Percentiles rank a stretch among this genome's conserved stretches.
Conservation (phyloP, 1,140 invertebrate genomes). For the Pemphigus obesinymphae region DNA sequence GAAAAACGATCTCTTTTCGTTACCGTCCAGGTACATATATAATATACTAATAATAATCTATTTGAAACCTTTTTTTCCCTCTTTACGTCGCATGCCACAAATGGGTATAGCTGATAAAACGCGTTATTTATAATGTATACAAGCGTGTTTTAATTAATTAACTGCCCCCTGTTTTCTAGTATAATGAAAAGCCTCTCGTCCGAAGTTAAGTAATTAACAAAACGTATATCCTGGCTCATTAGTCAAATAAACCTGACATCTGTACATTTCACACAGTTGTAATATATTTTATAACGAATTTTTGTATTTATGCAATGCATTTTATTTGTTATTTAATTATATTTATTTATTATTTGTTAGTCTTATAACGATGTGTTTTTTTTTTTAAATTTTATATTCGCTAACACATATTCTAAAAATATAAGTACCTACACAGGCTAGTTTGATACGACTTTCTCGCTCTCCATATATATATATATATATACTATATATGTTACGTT, state of each 20-base stretch:
- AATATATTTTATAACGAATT: background rate
- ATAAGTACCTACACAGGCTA: too few species aligned
- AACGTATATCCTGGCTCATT: slow-evolving; percentile 23
- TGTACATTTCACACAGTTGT: slow-evolving; percentile 23
- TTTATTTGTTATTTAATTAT: too few species aligned
- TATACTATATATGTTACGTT: too few species aligned
- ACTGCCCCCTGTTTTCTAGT: background rate
- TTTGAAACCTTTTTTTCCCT: background rate
- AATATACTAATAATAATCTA: slow-evolving; percentile 20
- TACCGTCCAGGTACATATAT: too few species aligned
- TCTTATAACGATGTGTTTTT: too few species aligned
- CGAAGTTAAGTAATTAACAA: slow-evolving; percentile 40
- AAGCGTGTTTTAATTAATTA: slow-evolving; percentile 38
- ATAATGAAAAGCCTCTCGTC: slow-evolving; percentile 38
- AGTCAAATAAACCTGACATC: slow-evolving; percentile 35
- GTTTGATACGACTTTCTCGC: too few species aligned
- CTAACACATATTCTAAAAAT: too few species aligned
- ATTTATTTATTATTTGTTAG: too few species aligned
- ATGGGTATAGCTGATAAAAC: slow-evolving; percentile 30
- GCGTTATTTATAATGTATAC: slow-evolving; percentile 38
- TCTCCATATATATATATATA: too few species aligned
- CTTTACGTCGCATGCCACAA: background rate
- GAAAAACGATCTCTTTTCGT: background rate
- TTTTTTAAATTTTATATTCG: too few species aligned
- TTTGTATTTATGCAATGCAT: too few species aligned